phyloP scores from a whole-genome alignment of 2,888 invertebrate genomes.

The Dicyrtomina minuta region DNA sequence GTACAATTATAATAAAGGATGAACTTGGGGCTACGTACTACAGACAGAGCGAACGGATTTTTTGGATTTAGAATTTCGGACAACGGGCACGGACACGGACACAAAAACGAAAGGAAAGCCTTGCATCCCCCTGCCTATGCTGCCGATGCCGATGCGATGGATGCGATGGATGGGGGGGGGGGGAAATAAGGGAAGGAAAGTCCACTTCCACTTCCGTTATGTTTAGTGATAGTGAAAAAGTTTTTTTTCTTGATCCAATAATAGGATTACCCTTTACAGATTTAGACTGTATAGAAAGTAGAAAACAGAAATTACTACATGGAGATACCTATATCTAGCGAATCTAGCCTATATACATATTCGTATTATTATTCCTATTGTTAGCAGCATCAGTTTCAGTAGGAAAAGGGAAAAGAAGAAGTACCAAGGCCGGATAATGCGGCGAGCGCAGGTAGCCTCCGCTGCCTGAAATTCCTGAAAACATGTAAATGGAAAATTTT shows the following conservation, averaged over 20 bases:
- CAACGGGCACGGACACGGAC: neutral
- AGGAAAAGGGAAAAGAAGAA: neutral
- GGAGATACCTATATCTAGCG: too few relatives aligned
- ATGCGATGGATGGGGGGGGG: neutral
- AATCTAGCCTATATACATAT: too few relatives aligned
- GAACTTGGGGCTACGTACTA: neutral
- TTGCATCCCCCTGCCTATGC: neutral
- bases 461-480: too few relatives aligned
- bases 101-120: neutral
- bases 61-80: too few relatives aligned
- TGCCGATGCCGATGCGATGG: neutral
- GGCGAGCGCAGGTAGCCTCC: neutral
- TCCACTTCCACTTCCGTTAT: constrained; percentile 17
- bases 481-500: too few relatives aligned
- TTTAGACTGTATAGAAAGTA: neutral
- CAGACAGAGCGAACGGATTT: neutral
- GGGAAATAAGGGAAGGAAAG: neutral
- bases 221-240: constrained; percentile 19
- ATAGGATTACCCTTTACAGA: constrained; percentile 35
- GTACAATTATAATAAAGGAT: too few relatives aligned
- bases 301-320: too few relatives aligned
- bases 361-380: too few relatives aligned
- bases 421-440: constrained; percentile 13
- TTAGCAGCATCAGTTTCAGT: too few relatives aligned
- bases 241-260: constrained; percentile 32